Evolutionary conservation across 2,113 vertebrate species (phyloP), one percentile per base, ranked within the genome.

Genomic region (Dasyurus viverrinus): DNA sequence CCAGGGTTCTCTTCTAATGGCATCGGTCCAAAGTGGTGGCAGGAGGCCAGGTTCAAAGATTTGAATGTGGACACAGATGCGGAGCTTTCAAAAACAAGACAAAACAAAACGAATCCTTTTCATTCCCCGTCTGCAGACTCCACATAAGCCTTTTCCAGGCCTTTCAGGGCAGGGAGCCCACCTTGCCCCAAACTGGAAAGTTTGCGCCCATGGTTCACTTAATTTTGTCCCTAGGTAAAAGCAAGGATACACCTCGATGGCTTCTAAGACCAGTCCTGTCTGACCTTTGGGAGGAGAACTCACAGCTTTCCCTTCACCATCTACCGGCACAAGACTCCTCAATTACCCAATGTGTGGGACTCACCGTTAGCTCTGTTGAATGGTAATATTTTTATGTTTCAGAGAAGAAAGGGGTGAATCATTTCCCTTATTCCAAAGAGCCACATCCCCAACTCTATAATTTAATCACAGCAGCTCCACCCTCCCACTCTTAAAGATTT

Each of bases 401-500:
- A 97, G 94, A 93, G 91, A 93, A 26, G 91, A 96, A 96, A 0
- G 93, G 90, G 95, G 95, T 90, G 95, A 90, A 92, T 54, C 92
- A 76, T 97, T 97, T 94, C 96, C 93, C 26, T 91, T 95, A 23
- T 93, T 97, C 97, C 90, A 93, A 93, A 93, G 25, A 95, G 93
- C 96, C 89, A 93, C 96, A 95, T 93, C 90, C 14, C 30, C 94
- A 97, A 84, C 36, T 36, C 60, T 97, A 46, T 96, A 98, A 98
- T 89, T 98, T 97, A 97, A 97, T 93, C 96, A 98, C 92, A 97
- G 54, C 36, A 94, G 53, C 68, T 8, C 53, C 90, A 95, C 25
- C 54, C 55, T 96, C 52, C 47, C 14, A 4, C 95, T 98, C 91
- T 97, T 97, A 92, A 97, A 96, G 96, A 95, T 97, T 98, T 97